A percentile compares a stretch with the other conserved stretches of the same genome.
Evolutionary conservation across 2,113 vertebrate species (phyloP).

Genomic region (Protobothrops flavoviridis): DNA sequence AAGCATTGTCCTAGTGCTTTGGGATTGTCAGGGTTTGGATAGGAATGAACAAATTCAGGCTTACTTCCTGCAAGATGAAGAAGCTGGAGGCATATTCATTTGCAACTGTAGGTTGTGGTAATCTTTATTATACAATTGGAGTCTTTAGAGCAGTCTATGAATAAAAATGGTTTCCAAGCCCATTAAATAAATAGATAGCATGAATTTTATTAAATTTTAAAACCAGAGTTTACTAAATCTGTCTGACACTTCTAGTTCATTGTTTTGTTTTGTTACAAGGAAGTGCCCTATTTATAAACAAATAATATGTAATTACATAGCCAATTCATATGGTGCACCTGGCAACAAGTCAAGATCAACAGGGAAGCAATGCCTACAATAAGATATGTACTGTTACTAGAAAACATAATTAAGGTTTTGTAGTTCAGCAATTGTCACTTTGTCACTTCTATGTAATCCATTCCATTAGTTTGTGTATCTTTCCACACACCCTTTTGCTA

Average conservation of each 20-base stretch:
- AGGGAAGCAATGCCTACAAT: slow-evolving; percentile 64
- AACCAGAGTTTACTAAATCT: slow-evolving; percentile 69
- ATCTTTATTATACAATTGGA: not conserved
- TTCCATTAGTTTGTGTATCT: not conserved
- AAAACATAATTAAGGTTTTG: slow-evolving; percentile 45
- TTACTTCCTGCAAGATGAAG: not conserved
- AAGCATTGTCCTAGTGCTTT: not conserved
- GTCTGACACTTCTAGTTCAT: slow-evolving; percentile 52
- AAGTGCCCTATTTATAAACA: slow-evolving; percentile 67
- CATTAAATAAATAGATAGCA: slow-evolving; percentile 32
- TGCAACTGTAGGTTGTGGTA: not conserved
- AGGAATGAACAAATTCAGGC: not conserved
- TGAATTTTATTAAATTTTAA: slow-evolving; percentile 67
- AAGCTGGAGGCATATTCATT: not conserved
- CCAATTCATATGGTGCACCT: slow-evolving; percentile 74
- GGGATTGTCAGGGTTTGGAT: not conserved
- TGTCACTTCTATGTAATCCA: not conserved
- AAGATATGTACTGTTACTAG: slow-evolving; percentile 62
- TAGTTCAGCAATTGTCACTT: not conserved
- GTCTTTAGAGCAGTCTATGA: not conserved
- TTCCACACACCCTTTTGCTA: not conserved
- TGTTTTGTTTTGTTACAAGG: slow-evolving; percentile 40
- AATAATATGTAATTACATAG: slow-evolving; percentile 64
- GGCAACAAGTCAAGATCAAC: slow-evolving; percentile 74
- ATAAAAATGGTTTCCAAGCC: not conserved